phyloP scores from a whole-genome alignment of 30 jellyfish, hydroid and myxozoan species.

The Turritopsis dohrnii region DNA sequence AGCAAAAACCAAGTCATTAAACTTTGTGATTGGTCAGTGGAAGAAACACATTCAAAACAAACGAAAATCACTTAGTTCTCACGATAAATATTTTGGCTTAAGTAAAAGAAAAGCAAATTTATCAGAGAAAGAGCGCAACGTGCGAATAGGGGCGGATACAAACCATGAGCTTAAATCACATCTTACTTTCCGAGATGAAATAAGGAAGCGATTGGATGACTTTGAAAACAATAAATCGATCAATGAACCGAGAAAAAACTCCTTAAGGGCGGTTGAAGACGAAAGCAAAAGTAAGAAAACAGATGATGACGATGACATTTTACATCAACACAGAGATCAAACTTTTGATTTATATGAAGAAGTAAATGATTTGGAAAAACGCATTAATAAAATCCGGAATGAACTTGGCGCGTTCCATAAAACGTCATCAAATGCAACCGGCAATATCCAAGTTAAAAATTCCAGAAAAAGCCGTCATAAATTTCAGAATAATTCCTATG shows the following conservation, averaged over 20 bases:
- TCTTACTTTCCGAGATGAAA: not conserved
- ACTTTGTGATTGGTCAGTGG: not conserved
- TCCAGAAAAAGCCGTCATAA: too few relatives aligned
- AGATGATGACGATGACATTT: not conserved
- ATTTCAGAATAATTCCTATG: not conserved
- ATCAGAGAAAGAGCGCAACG: not conserved
- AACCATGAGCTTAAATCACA: not conserved
- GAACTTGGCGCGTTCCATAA: not conserved
- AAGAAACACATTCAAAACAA: not conserved
- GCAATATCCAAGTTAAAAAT: too few relatives aligned
- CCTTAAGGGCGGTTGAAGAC: not conserved
- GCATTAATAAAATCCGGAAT: not conserved
- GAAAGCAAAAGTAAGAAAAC: not conserved
- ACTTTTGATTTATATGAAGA: not conserved
- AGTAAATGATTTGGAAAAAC: too few relatives aligned
- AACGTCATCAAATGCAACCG: too few relatives aligned
- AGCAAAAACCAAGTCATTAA: not conserved
- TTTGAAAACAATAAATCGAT: not conserved
- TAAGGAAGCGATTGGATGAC: not conserved
- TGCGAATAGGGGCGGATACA: not conserved
- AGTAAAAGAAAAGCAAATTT: not conserved
- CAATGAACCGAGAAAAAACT: too few relatives aligned
- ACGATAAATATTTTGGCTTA: not conserved
- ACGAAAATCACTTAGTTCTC: not conserved
- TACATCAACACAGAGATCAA: too few relatives aligned